Evolutionary conservation across 2,797 vertebrate genomes (phyloP).

Genomic region (Cryptoblepharus egeriae): DNA sequence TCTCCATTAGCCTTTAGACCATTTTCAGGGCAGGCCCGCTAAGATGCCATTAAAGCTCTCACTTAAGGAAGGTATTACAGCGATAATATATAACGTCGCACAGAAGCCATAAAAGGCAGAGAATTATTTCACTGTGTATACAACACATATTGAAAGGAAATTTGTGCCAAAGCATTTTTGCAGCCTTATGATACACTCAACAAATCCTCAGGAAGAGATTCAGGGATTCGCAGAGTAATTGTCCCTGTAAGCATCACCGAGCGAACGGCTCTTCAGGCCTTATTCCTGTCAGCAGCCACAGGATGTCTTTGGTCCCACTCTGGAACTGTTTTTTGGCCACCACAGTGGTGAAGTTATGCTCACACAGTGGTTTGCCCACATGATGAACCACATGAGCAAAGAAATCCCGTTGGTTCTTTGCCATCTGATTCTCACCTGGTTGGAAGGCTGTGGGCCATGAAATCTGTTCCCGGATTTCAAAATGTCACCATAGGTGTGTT

Average conservation of each 20-base stretch:
- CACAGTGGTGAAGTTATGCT: no score
- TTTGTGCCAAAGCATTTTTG: conserved; percentile 4
- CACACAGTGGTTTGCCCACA: background rate
- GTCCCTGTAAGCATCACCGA: background rate
- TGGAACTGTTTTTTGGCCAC: background rate
- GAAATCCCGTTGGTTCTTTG: no score
- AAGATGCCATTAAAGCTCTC: background rate
- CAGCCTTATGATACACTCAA: background rate
- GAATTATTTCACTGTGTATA: background rate
- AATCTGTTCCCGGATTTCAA: background rate
- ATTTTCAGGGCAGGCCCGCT: conserved; percentile 8
- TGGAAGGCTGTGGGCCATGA: background rate
- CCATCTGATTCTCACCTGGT: background rate
- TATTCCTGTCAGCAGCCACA: background rate
- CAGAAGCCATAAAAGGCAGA: background rate
- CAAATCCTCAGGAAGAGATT: background rate
- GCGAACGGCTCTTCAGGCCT: background rate
- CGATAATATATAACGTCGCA: background rate
- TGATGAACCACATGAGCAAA: background rate
- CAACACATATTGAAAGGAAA: background rate
- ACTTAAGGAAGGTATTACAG: conserved; percentile 16
- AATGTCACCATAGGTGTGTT: background rate
- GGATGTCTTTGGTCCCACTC: background rate
- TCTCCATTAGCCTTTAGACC: conserved; percentile 20
- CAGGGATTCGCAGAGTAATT: background rate